phyloP scores from a whole-genome alignment of 2,113 vertebrate species.

The Hippocampus zosterae region DNA sequence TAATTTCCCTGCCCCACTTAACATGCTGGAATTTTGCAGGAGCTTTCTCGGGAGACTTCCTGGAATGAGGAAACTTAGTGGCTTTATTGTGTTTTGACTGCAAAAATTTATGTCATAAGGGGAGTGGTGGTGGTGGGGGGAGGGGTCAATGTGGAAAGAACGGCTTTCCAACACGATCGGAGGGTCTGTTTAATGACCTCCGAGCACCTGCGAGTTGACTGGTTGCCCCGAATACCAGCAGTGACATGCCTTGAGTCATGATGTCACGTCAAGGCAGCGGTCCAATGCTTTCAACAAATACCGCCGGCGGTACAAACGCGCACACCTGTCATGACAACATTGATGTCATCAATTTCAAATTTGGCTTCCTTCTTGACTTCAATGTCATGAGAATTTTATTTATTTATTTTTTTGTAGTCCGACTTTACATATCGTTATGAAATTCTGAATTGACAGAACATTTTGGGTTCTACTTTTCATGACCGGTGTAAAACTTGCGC shows the following conservation, averaged over 20 bases:
- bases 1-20: slow-evolving; percentile 41
- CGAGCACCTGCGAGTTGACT: slow-evolving; percentile 33
- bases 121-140: too few species aligned
- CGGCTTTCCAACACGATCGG: slow-evolving; percentile 25
- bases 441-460: too few species aligned
- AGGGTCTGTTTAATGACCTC: slow-evolving; percentile 11
- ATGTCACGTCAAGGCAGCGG: slow-evolving; percentile 40
- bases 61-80: slow-evolving; percentile 15
- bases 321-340: slow-evolving; percentile 40
- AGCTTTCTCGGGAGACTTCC: slow-evolving; percentile 12
- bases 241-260: slow-evolving; percentile 36
- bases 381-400: too few species aligned
- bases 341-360: slow-evolving; percentile 12
- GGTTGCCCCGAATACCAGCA: slow-evolving; percentile 36
- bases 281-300: slow-evolving; percentile 33
- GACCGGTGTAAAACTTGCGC: too few species aligned
- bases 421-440: too few species aligned
- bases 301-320: slow-evolving; percentile 35
- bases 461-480: too few species aligned
- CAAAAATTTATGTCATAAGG: slow-evolving; percentile 8
- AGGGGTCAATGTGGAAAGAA: not conserved
- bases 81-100: slow-evolving; percentile 1
- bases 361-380: too few species aligned
- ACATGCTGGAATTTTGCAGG: slow-evolving; percentile 29
- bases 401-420: too few species aligned